Percentiles rank a stretch among this genome's conserved stretches.
These are phyloP conservation scores for Dendropsophus ebraccatus DNA, from an alignment of 2,113 vertebrate genomes.

Conservation along the genomic window DNA sequence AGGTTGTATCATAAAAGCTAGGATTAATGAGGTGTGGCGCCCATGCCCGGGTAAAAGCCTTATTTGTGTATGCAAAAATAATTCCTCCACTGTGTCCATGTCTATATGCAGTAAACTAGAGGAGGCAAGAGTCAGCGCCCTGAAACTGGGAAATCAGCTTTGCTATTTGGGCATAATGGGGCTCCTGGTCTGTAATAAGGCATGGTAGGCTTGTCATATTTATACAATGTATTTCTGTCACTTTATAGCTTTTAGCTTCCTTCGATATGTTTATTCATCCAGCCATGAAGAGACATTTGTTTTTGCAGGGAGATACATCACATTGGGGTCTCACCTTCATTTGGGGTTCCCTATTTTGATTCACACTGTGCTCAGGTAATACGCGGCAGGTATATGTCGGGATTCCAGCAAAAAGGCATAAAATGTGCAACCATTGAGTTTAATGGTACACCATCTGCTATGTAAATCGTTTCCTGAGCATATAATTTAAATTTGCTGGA, in stretches of 20 bases:
- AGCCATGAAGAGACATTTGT: neutral
- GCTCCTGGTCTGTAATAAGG: neutral
- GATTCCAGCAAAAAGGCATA: no score
- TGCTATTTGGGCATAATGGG: neutral
- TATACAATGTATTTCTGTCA: neutral
- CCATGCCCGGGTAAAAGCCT: slow-evolving; percentile 6
- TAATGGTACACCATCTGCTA: no score
- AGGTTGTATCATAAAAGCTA: slow-evolving; percentile 32
- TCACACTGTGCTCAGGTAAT: no score
- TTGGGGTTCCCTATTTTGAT: no score
- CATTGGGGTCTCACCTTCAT: no score
- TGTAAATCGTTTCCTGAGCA: no score
- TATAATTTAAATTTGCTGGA: no score
- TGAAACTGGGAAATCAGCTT: neutral
- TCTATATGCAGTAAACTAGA: neutral
- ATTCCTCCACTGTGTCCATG: slow-evolving; percentile 24
- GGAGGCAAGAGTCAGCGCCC: neutral
- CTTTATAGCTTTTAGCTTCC: neutral
- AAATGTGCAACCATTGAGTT: no score
- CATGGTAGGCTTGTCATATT: neutral
- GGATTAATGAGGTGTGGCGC: slow-evolving; percentile 18
- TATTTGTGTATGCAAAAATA: slow-evolving; percentile 37
- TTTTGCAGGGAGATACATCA: neutral
- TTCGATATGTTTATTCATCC: neutral
- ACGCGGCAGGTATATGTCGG: no score